Conservation (phyloP, 2,888 invertebrate genomes). For the Melieria crassipennis region DNA sequence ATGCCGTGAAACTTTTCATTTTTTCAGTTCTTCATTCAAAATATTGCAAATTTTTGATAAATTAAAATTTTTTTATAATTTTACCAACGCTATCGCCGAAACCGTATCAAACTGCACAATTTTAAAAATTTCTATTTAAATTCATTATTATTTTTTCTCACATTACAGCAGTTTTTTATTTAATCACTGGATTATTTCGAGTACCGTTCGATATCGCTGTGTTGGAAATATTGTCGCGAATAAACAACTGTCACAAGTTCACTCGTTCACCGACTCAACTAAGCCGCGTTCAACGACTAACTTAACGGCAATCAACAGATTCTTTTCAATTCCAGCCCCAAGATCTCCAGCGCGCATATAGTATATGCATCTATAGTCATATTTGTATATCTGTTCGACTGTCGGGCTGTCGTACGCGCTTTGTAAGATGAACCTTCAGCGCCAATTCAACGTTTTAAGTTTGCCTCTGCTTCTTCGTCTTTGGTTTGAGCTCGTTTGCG, state of each 20-base stretch:
- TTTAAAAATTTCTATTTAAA: too few species aligned
- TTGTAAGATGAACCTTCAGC: conserved; percentile 53
- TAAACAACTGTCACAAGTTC: conserved; percentile 29
- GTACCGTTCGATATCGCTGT: too few species aligned
- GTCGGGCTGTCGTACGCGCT: conserved; percentile 9
- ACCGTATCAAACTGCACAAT: too few species aligned
- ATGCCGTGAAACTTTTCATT: too few species aligned
- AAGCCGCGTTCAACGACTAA: conserved; percentile 43
- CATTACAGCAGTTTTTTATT: too few species aligned
- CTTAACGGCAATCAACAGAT: conserved; percentile 37
- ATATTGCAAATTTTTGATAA: conserved; percentile 6
- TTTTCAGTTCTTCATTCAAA: neutral
- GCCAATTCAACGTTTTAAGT: conserved; percentile 44
- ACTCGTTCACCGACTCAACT: conserved; percentile 38
- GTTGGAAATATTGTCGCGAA: too few species aligned
- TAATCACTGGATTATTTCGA: too few species aligned
- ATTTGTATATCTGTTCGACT: neutral
- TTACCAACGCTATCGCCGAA: too few species aligned
- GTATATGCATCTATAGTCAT: neutral
- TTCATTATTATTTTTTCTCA: too few species aligned
- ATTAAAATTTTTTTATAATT: neutral
- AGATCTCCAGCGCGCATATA: neutral
- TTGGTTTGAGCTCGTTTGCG: neutral
- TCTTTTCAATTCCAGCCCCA: conserved; percentile 36
- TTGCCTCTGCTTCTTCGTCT: too few species aligned